These are phyloP conservation scores for Otis tarda DNA, from an alignment of 2,113 vertebrate genomes.

Conservation along the genomic window DNA sequence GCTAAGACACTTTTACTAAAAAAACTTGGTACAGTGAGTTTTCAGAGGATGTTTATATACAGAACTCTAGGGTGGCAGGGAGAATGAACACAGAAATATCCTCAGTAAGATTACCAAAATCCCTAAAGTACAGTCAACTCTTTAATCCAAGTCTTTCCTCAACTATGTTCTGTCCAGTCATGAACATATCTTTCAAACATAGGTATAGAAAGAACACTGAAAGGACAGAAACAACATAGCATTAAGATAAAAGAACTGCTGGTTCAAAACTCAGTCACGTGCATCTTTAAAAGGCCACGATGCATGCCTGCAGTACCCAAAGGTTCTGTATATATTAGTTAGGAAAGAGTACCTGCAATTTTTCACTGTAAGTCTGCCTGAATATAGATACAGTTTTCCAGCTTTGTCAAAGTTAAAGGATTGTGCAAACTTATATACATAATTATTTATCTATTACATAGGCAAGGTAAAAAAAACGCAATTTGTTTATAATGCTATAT, in stretches of 20 bases:
- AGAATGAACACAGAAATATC: neutral
- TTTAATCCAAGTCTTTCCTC: neutral
- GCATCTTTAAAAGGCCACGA: neutral
- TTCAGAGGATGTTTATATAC: neutral
- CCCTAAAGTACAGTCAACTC: neutral
- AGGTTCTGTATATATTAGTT: neutral
- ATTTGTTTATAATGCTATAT: neutral
- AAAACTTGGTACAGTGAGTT: neutral
- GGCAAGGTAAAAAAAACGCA: neutral
- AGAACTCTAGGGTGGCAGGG: neutral
- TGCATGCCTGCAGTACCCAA: neutral
- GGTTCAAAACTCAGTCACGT: fast-evolving
- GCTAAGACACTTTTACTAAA: neutral
- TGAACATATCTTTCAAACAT: neutral
- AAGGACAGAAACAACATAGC: neutral
- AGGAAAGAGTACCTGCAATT: neutral
- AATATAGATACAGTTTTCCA: neutral
- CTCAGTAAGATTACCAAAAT: neutral
- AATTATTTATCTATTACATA: neutral
- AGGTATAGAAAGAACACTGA: neutral
- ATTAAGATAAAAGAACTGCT: neutral
- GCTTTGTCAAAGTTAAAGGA: neutral
- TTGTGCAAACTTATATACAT: neutral
- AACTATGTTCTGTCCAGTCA: neutral
- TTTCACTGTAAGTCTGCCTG: neutral